phyloP scores from a whole-genome alignment of 2,888 invertebrate genomes.

The Uropetala carovei region DNA sequence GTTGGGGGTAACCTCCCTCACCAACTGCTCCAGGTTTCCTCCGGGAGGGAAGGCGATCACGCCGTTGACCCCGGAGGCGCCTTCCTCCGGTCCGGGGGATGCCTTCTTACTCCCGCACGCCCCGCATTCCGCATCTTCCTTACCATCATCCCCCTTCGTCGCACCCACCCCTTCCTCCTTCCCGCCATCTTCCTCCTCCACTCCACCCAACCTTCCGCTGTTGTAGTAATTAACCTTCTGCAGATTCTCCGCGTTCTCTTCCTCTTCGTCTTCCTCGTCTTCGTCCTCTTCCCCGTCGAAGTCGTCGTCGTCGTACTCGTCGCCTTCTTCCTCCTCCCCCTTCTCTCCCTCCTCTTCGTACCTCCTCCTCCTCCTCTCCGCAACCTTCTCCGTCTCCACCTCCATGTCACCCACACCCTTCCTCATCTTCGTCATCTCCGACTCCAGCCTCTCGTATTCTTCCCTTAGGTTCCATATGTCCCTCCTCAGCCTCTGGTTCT shows the following conservation, averaged over 20 bases:
- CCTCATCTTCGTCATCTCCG: conserved; percentile 72
- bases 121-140: conserved; percentile 8
- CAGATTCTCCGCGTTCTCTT: conserved; percentile 65
- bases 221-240: conserved; percentile 64
- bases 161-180: conserved; percentile 28
- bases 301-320: conserved; percentile 67
- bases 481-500: conserved; percentile 89
- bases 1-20: conserved; percentile 12
- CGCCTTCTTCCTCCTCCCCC: conserved; percentile 67
- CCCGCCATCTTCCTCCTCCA: conserved; percentile 15
- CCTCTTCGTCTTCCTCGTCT: conserved; percentile 29
- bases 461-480: conserved; percentile 92
- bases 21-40: conserved; percentile 57
- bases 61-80: background rate
- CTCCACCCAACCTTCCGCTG: conserved; percentile 58
- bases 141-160: background rate
- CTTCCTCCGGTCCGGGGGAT: background rate
- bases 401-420: conserved; percentile 66
- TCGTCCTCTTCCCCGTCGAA: background rate
- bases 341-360: conserved; percentile 65
- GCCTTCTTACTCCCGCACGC: background rate
- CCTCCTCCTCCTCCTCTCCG: conserved; percentile 70
- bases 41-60: background rate
- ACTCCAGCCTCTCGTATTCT: conserved; percentile 91
- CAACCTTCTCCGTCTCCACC: conserved; percentile 70